These are phyloP conservation scores for Muraenolepis orangiensis DNA, from an alignment of 2,797 vertebrate species.

Conservation along the genomic window DNA sequence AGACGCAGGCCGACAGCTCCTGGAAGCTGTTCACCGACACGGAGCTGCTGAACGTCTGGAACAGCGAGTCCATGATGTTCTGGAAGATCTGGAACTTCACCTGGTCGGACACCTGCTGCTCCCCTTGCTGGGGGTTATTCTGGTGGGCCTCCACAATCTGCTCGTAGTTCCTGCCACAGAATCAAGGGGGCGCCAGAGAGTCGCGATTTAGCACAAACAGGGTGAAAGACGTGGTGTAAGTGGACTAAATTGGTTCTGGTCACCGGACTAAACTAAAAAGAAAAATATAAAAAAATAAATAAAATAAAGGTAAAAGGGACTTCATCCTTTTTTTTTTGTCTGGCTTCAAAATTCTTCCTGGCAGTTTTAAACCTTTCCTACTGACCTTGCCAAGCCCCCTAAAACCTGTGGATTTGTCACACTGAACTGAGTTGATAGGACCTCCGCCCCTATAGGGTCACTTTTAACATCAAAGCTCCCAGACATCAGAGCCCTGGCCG, in stretches of 20 bases:
- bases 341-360: no score
- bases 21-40: constrained; percentile 92
- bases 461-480: not conserved
- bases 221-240: not conserved
- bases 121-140: constrained; percentile 89
- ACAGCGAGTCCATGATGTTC: constrained; percentile 97
- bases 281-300: no score
- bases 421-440: not conserved
- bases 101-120: constrained; percentile 91
- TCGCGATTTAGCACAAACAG: not conserved
- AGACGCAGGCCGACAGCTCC: constrained; percentile 94
- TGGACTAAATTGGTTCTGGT: no score
- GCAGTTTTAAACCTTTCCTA: not conserved
- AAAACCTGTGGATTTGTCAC: no score
- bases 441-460: no score
- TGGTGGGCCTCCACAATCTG: constrained; percentile 98
- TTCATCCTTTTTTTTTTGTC: no score
- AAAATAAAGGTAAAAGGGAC: no score
- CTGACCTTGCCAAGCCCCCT: not conserved
- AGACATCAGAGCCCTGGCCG: not conserved
- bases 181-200: not conserved
- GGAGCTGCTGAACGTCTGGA: constrained; percentile 92
- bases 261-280: no score
- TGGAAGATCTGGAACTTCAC: constrained; percentile 97
- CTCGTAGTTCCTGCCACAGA: constrained; percentile 86